Evolutionary conservation across 2,797 vertebrate species (phyloP).

Genomic region (Gambelia wislizenii): DNA sequence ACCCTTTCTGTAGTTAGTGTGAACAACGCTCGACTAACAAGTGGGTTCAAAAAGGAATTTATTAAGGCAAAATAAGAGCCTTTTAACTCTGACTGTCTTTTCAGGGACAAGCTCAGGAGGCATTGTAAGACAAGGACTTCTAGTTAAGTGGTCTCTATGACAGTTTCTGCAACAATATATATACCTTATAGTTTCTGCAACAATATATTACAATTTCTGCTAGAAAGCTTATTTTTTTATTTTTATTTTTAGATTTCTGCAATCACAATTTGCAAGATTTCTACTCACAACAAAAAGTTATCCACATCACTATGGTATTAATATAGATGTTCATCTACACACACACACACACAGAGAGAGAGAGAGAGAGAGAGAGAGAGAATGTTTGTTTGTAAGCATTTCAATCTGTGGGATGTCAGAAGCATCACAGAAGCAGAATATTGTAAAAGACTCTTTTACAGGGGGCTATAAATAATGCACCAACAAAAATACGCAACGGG

Average conservation of each 20-base stretch:
- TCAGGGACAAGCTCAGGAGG: constrained; percentile 60
- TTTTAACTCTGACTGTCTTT: constrained; percentile 49
- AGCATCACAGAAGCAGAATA: neutral
- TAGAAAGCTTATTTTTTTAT: constrained; percentile 22
- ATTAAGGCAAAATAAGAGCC: constrained; percentile 70
- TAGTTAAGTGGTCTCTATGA: constrained; percentile 43
- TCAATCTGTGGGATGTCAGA: constrained; percentile 40
- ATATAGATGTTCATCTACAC: neutral
- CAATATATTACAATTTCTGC: constrained; percentile 8
- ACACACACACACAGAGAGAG: too few relatives aligned
- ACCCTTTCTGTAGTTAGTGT: constrained; percentile 80
- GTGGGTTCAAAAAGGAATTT: constrained; percentile 81
- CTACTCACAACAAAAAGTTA: constrained; percentile 8
- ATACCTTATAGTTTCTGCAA: too few relatives aligned
- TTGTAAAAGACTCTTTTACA: constrained; percentile 59
- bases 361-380: too few relatives aligned
- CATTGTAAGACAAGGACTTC: constrained; percentile 52
- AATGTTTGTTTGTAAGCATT: constrained; percentile 33
- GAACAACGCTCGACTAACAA: constrained; percentile 85
- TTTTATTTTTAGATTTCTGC: too few relatives aligned
- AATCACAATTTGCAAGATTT: constrained; percentile 32
- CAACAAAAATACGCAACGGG: constrained; percentile 69
- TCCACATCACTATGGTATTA: neutral
- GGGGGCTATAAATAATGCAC: constrained; percentile 68
- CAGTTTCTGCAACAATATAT: rapidly evolving